A percentile compares a stretch with the other conserved stretches of the same genome.
These are phyloP conservation scores for Sinohyriopsis cumingii DNA, from an alignment of 2,888 invertebrate genomes.

Conservation along the genomic window DNA sequence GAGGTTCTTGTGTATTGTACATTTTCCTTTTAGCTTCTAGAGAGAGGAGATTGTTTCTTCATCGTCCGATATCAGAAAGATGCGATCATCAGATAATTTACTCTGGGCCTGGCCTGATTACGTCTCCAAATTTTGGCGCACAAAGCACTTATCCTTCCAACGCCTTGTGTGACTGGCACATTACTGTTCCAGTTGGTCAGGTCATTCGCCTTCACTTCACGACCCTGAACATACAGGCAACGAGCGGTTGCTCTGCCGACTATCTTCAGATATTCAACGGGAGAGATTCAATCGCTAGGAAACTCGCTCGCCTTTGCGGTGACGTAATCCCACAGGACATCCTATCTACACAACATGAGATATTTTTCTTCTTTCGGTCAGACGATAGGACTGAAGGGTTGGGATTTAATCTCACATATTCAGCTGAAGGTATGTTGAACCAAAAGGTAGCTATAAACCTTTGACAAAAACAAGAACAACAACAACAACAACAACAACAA, in stretches of 20 bases:
- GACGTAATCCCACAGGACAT: constrained; percentile 41
- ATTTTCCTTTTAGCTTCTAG: no score
- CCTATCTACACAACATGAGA: constrained; percentile 33
- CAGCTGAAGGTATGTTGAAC: constrained; percentile 12
- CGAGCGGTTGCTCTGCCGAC: constrained; percentile 31
- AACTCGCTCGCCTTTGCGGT: constrained; percentile 45
- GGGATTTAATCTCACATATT: constrained; percentile 49
- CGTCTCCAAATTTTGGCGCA: constrained; percentile 23
- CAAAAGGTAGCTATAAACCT: no score
- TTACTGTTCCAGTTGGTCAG: constrained; percentile 19
- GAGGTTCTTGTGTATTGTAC: no score
- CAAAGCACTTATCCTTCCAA: constrained; percentile 23
- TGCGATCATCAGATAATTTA: no score
- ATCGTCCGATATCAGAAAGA: no score
- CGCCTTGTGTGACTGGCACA: constrained; percentile 26
- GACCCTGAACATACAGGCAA: constrained; percentile 19
- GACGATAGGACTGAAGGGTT: constrained; percentile 36
- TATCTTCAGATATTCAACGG: constrained; percentile 39
- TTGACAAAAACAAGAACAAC: no score
- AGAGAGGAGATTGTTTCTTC: no score
- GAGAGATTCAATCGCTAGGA: constrained; percentile 14
- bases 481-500: no score
- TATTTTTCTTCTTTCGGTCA: constrained; percentile 44
- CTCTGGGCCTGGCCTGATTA: constrained; percentile 14
- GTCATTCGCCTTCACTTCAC: constrained; percentile 37